Evolutionary conservation across 2,888 invertebrate genomes (phyloP), one percentile per base, ranked within the genome.

Genomic region (Agriopis aurantiaria): DNA sequence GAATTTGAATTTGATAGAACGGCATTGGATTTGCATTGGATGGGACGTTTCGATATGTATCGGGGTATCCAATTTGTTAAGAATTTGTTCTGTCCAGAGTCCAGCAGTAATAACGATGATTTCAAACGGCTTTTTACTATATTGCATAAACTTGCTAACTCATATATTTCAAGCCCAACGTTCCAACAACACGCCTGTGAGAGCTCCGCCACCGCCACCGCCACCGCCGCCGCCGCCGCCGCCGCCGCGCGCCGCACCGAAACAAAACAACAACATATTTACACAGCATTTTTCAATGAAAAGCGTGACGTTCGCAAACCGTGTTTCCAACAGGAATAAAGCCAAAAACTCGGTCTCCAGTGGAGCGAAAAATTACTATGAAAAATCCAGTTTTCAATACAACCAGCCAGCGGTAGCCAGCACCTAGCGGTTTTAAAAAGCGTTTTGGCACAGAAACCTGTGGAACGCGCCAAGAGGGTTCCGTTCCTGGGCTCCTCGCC

Each of bases 391-490:
- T 68, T 69, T 69, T 46, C 65, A 68, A 72, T 68, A 43, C 9
- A 43, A 58, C 62, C n/a, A 49, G 7, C 43, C 9, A 41, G 43
- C 14, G 23, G 33, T 33, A 33, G 33, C 33, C 55, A 41, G 33
- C 43, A 53, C 8, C 17, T 49, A 65, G 56, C n/a, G 7, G 33
- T 48, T 65, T 72, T 65, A 63, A 71, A 71, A 71, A 65, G 2
- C 69, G 45, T 65, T 73, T 75, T 75, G 75, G 75, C 75, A 71
- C 67, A 7, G 11, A n/a, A 49, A 12, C 11, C 5, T 1, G 23
- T 23, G 4, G 23, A 3, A 0, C 10, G 33, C 7, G 74, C 74
- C 74, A 72, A 68, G 45, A 52, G 64, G 33, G 41, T 8, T 10
- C 52, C n/a, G 55, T 10, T 60, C 59, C 56, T 23, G 48, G 33